These are phyloP conservation scores for Rhea americana DNA, from an alignment of 2,113 vertebrate species.

Conservation along the genomic window DNA sequence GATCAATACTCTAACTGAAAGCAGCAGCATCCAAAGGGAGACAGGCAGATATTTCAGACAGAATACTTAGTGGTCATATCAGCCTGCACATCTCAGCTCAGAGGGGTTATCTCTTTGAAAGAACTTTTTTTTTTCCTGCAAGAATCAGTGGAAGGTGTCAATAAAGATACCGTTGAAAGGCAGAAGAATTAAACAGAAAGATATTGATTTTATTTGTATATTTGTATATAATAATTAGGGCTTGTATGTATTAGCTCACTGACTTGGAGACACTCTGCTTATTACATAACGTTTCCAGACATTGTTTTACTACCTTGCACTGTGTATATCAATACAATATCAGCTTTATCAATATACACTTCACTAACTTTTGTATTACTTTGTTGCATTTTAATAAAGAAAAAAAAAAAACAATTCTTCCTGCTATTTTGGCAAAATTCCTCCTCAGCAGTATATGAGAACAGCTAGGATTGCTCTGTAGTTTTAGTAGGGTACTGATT, in stretches of 20 bases:
- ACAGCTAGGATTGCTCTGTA: not conserved
- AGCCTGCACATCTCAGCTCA: rapidly evolving
- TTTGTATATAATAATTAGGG: not conserved
- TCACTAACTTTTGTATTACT: not conserved
- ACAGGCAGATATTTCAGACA: not conserved
- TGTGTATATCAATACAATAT: not conserved
- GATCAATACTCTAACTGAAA: not conserved
- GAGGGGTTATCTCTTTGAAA: not conserved
- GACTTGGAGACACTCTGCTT: not conserved
- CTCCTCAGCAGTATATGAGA: not conserved
- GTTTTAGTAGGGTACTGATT: not conserved
- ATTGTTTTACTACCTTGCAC: not conserved
- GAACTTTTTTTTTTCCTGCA: not conserved
- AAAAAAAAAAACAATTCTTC: not conserved
- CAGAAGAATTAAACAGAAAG: not conserved
- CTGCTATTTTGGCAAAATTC: not conserved
- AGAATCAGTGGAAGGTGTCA: not conserved
- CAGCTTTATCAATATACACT: not conserved
- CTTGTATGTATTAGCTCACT: not conserved
- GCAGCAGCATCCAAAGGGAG: not conserved
- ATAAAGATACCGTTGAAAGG: not conserved
- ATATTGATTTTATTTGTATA: not conserved
- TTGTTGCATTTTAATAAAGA: not conserved
- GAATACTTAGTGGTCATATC: not conserved
- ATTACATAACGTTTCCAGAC: not conserved